phyloP scores from a whole-genome alignment of 2,113 vertebrate species.

The Xiphophorus hellerii region DNA sequence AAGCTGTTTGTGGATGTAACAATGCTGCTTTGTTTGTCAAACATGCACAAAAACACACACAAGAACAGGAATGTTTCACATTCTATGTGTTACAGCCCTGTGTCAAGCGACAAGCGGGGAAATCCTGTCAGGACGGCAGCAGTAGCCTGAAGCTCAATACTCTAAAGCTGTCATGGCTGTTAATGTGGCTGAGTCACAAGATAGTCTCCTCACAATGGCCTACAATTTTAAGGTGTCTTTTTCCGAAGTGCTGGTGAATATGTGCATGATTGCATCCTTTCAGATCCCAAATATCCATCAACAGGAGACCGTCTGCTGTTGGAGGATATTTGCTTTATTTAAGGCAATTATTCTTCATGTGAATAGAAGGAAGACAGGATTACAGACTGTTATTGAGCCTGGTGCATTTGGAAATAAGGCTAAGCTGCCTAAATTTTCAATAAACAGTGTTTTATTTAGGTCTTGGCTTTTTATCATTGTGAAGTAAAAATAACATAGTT shows the following conservation, averaged over 20 bases:
- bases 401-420: not conserved
- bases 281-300: constrained; percentile 13
- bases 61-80: not conserved
- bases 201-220: not conserved
- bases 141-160: not conserved
- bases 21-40: not conserved
- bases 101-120: constrained; percentile 8
- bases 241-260: constrained; percentile 5
- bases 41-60: not conserved
- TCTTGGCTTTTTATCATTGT: not conserved
- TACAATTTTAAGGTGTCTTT: constrained; percentile 11
- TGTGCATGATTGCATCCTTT: constrained; percentile 29
- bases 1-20: not conserved
- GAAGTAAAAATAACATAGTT: not conserved
- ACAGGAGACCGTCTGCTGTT: not conserved
- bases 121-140: constrained; percentile 16
- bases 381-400: constrained; percentile 4
- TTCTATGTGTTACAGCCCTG: not conserved
- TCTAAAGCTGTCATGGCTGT: constrained; percentile 5
- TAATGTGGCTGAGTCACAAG: constrained; percentile 5
- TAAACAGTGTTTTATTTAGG: not conserved
- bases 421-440: not conserved
- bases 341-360: not conserved
- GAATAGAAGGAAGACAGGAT: constrained; percentile 15
- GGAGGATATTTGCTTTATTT: constrained; percentile 1